Percentiles rank a stretch among this genome's conserved stretches.
These are phyloP conservation scores for Atherinosoma microstoma DNA, from an alignment of 2,797 vertebrate genomes.

Conservation along the genomic window DNA sequence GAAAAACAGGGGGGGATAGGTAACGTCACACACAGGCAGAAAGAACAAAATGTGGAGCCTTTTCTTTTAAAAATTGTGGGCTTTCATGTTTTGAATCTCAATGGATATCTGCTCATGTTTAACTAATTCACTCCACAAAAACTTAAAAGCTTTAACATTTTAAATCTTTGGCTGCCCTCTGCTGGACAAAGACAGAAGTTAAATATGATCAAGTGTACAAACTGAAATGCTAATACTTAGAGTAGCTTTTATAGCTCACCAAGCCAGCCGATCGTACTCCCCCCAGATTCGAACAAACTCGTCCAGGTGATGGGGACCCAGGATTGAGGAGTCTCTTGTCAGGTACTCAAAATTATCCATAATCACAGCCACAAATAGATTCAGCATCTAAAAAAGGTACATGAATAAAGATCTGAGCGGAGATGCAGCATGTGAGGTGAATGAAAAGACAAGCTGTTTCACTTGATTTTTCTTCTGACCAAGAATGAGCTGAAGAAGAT, in stretches of 20 bases:
- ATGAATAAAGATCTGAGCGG: neutral
- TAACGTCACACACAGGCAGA: constrained; percentile 28
- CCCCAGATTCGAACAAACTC: constrained; percentile 99
- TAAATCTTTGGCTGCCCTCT: constrained; percentile 62
- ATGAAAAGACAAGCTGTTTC: neutral
- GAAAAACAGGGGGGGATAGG: constrained; percentile 29
- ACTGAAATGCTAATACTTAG: neutral
- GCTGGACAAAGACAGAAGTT: constrained; percentile 57
- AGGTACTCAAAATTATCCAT: constrained; percentile 99
- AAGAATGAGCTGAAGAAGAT: constrained; percentile 99
- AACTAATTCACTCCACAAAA: constrained; percentile 1
- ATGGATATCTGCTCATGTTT: constrained; percentile 1
- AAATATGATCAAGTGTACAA: neutral
- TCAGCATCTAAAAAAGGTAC: constrained; percentile 89
- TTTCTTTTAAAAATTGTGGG: neutral
- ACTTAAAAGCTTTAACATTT: constrained; percentile 13
- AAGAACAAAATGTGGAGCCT: constrained; percentile 26
- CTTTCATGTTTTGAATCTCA: neutral
- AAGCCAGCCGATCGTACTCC: constrained; percentile 95
- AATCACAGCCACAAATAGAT: constrained; percentile 98
- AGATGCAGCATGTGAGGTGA: neutral
- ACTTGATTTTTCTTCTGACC: constrained; percentile 80
- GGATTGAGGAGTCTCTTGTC: constrained; percentile 97
- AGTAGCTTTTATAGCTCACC: constrained; percentile 81
- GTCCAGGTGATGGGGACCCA: constrained; percentile 97